These are phyloP conservation scores for Trileptium ribeirensis DNA, from an alignment of 2,888 invertebrate species.

Conservation along the genomic window DNA sequence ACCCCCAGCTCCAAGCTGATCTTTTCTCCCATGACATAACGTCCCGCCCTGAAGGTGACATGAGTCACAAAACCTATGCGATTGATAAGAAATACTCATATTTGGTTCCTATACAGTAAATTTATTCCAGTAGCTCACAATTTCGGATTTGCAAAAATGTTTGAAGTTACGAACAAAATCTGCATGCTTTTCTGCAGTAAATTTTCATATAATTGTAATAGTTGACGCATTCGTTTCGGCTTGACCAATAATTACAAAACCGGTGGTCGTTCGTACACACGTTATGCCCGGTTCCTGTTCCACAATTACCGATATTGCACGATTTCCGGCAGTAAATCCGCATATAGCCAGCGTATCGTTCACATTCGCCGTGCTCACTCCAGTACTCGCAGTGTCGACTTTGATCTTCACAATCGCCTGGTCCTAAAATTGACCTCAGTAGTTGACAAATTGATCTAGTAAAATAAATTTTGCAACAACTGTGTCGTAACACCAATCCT, in stretches of 20 bases:
- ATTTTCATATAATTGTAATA: background rate
- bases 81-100: no score
- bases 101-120: no score
- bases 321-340: background rate
- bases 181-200: background rate
- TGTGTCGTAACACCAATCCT: no score
- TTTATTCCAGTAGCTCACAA: no score
- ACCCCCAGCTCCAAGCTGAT: no score
- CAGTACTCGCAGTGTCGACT: slow-evolving; percentile 1
- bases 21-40: no score
- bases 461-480: no score
- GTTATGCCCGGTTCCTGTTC: background rate
- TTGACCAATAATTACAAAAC: background rate
- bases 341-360: background rate
- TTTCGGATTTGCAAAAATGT: no score
- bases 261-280: background rate
- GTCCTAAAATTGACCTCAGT: no score
- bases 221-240: background rate
- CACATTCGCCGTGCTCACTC: background rate
- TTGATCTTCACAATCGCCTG: background rate
- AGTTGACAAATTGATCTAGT: no score
- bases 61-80: no score
- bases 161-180: background rate
- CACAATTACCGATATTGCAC: background rate
- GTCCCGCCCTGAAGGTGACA: no score